A percentile compares a stretch with the other conserved stretches of the same genome.
Evolutionary conservation across 2,888 invertebrate species (phyloP).

Genomic region (Patella depressa): DNA sequence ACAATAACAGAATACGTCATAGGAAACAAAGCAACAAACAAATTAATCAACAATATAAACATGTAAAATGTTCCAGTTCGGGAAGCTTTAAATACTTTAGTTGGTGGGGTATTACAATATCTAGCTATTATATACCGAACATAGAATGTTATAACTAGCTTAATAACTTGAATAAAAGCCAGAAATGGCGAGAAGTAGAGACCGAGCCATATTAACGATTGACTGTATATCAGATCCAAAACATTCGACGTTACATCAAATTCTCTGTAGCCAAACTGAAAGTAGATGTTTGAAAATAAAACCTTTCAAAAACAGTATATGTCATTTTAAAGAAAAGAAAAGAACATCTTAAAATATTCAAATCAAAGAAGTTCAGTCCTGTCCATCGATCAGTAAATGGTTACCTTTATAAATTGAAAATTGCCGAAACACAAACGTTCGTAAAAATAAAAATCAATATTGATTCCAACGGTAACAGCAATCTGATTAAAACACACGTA

Average conservation of each 20-base stretch:
- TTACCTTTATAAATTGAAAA: too few relatives aligned
- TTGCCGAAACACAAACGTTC: too few relatives aligned
- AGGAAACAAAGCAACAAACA: slow-evolving; percentile 54
- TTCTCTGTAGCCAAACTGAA: slow-evolving; percentile 47
- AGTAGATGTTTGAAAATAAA: slow-evolving; percentile 7
- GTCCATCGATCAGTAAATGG: too few relatives aligned
- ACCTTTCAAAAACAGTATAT: too few relatives aligned
- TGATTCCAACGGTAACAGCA: too few relatives aligned
- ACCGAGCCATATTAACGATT: slow-evolving; percentile 60
- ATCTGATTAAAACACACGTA: too few relatives aligned
- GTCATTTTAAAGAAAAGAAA: too few relatives aligned
- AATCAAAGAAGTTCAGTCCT: too few relatives aligned
- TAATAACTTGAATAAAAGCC: slow-evolving; percentile 48
- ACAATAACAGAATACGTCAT: slow-evolving; percentile 53
- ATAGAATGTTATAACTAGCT: slow-evolving; percentile 56
- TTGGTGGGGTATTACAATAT: slow-evolving; percentile 53
- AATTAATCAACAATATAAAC: slow-evolving; percentile 50
- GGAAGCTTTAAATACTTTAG: slow-evolving; percentile 55
- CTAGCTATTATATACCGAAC: slow-evolving; percentile 51
- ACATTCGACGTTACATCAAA: slow-evolving; percentile 53
- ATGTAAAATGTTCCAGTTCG: slow-evolving; percentile 59
- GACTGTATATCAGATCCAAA: slow-evolving; percentile 60
- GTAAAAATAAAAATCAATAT: too few relatives aligned
- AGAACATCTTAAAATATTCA: too few relatives aligned
- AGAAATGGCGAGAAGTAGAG: slow-evolving; percentile 60